These are phyloP conservation scores for Deroplatys truncata DNA, from an alignment of 2,888 invertebrate genomes.

Conservation along the genomic window DNA sequence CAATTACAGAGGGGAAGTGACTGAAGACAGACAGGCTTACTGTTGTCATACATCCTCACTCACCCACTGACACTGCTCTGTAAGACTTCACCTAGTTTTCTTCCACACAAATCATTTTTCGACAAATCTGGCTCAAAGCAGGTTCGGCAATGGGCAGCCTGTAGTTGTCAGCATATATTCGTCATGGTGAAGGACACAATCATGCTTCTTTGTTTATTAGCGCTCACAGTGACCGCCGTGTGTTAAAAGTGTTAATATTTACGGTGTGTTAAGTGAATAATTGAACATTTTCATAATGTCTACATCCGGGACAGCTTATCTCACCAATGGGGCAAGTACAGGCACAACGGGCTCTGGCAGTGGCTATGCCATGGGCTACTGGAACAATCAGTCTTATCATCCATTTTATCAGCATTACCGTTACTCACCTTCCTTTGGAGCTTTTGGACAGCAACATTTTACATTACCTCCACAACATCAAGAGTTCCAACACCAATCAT, in stretches of 20 bases:
- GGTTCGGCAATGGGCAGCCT: not conserved
- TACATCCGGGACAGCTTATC: not conserved
- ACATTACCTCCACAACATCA: not conserved
- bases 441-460: not conserved
- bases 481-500: not conserved
- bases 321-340: not conserved
- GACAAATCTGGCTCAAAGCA: not conserved
- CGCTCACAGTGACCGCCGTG: not conserved
- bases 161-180: not conserved
- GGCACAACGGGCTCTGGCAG: not conserved
- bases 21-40: conserved; percentile 2
- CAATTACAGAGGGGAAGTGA: not conserved
- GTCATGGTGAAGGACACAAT: not conserved
- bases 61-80: not conserved
- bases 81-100: conserved; percentile 2
- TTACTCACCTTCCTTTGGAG: not conserved
- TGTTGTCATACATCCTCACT: conserved; percentile 4
- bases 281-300: not conserved
- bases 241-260: not conserved
- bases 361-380: not conserved
- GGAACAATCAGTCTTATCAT: conserved; percentile 9
- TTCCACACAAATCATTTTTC: conserved; percentile 26
- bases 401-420: not conserved
- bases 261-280: not conserved
- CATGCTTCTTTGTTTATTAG: not conserved